Evolutionary conservation across 2,888 invertebrate genomes (phyloP), one percentile per base, ranked within the genome.

Genomic region (Heliothis peltigera): DNA sequence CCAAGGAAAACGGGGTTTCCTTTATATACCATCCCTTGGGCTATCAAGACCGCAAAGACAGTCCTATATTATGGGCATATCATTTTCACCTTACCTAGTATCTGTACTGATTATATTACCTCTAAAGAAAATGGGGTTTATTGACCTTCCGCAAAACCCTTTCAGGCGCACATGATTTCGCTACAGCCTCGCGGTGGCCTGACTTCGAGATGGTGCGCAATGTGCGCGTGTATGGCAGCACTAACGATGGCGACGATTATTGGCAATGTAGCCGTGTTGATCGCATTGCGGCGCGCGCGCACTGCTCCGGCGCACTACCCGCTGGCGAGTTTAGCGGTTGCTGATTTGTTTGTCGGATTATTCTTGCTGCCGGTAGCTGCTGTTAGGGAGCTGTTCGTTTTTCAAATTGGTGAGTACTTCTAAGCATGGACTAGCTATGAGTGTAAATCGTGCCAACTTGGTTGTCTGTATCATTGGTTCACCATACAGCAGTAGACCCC

Each of bases 241-340:
- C 70, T 93, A 2, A 81, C 84, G 3, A 56, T 86, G 2, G 87
- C 85, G 54, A 93, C 91, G 0, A 71, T 90, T 5, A 64, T 81
- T 8, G 93, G 92, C 17, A 94, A 94, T 74, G 72, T 80, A 2
- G 89, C 88, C 0, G 93, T 94, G 39, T 72, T 94, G 72, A 55
- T 80, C 0, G 93, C 91, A 0, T 68, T 94, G 35, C 73, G 83
- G 53, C 83, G 88, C 1, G 84, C 88, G n/a, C 80, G 82, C 42
- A 87, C 89, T 0, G 86, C 90, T n/a, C 96, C 97, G 0, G 96
- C 96, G 3, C 96, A 97, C 83, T 96, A 96, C 79, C 96, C 97
- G 64, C 95, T 97, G n/a, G 96, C 96, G 1, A 97, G 97, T 73
- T 86, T 97, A 66, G 97, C 97, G 0, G 91, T 95, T 0, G 97